phyloP scores from a whole-genome alignment of 2,797 vertebrate species.

The Carcharodon carcharias region DNA sequence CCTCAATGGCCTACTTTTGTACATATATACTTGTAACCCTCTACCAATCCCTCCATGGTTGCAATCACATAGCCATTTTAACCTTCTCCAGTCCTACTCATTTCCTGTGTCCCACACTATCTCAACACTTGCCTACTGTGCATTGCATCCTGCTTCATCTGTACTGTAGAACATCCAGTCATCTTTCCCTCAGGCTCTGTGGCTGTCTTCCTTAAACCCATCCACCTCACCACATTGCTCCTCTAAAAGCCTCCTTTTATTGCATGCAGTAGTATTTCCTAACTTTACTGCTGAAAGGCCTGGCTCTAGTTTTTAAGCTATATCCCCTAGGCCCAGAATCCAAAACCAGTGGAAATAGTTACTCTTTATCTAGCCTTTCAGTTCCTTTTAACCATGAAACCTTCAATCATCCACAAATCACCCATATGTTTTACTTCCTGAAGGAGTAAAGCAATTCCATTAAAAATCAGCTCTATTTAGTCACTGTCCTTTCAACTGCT shows the following conservation, averaged over 20 bases:
- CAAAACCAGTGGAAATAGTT: no score
- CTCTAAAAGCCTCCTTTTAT: not conserved
- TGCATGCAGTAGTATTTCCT: not conserved
- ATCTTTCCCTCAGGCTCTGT: accelerated
- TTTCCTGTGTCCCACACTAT: not conserved
- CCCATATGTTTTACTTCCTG: not conserved
- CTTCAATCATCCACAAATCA: not conserved
- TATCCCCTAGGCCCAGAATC: no score
- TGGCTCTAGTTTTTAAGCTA: not conserved
- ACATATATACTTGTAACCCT: not conserved
- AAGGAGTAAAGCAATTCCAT: not conserved
- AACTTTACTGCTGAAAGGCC: not conserved
- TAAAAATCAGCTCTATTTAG: not conserved
- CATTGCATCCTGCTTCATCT: not conserved
- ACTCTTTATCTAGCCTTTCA: not conserved
- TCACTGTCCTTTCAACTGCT: not conserved
- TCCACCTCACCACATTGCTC: not conserved
- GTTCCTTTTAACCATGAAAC: not conserved
- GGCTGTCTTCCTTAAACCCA: accelerated
- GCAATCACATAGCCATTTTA: no score
- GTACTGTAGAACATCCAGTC: not conserved
- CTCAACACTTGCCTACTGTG: not conserved
- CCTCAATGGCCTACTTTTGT: no score
- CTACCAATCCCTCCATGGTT: not conserved
- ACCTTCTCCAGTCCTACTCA: not conserved